Conservation (phyloP, 2,797 vertebrate species). For the Sebastiscus albofasciatus region DNA sequence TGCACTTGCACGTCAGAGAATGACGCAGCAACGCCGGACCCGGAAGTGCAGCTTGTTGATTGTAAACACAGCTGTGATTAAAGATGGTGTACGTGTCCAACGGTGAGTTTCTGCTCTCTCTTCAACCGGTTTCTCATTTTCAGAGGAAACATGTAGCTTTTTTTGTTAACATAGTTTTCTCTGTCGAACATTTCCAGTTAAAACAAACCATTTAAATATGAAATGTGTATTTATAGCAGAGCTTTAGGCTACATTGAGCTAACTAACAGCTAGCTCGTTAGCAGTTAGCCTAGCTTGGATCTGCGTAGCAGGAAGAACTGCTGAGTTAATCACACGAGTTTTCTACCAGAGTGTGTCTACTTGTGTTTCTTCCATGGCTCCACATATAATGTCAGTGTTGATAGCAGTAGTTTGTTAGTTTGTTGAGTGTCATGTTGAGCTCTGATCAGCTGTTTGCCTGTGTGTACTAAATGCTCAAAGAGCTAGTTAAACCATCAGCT, state of each 20-base stretch:
- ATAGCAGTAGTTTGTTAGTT: background rate
- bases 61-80: slow-evolving; percentile 53
- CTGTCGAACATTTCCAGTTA: rapidly evolving
- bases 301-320: background rate
- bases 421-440: rapidly evolving
- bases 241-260: background rate
- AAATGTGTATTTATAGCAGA: background rate
- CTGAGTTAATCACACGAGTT: background rate
- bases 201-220: background rate
- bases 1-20: background rate
- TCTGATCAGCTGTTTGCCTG: no score
- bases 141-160: rapidly evolving
- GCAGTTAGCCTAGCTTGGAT: background rate
- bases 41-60: slow-evolving; percentile 40
- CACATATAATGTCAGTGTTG: rapidly evolving
- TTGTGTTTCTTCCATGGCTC: rapidly evolving
- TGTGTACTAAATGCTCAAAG: background rate
- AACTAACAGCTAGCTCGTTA: background rate
- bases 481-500: background rate
- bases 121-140: rapidly evolving
- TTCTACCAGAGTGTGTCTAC: rapidly evolving
- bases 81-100: slow-evolving; percentile 87
- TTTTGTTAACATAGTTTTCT: rapidly evolving
- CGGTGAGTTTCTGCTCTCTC: slow-evolving; percentile 66
- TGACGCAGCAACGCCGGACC: slow-evolving; percentile 6